A percentile compares a stretch with the other conserved stretches of the same genome.
Evolutionary conservation across 2,113 vertebrate genomes (phyloP).

Genomic region (Perca schrenkii): DNA sequence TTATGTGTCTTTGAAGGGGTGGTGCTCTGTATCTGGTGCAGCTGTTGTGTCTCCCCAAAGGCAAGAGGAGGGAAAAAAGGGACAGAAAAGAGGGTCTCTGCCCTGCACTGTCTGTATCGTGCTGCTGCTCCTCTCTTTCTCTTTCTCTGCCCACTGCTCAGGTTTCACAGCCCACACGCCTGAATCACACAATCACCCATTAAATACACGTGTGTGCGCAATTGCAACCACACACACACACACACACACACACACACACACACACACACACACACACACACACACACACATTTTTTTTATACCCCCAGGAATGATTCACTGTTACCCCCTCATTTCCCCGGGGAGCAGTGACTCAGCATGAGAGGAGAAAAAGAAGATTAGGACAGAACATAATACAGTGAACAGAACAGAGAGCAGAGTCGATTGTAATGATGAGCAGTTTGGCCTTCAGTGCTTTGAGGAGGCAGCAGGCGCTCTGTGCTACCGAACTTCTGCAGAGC

Average conservation of each 20-base stretch:
- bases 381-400: slow-evolving; percentile 51
- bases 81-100: slow-evolving; percentile 51
- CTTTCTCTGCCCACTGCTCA: slow-evolving; percentile 72
- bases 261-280: slow-evolving; percentile 10
- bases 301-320: slow-evolving; percentile 72
- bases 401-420: slow-evolving; percentile 43
- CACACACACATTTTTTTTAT: slow-evolving; percentile 40
- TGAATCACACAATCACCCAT: slow-evolving; percentile 74
- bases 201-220: slow-evolving; percentile 23
- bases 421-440: slow-evolving; percentile 71
- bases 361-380: slow-evolving; percentile 68
- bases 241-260: slow-evolving; percentile 16
- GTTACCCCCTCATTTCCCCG: slow-evolving; percentile 71
- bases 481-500: slow-evolving; percentile 61
- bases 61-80: slow-evolving; percentile 48
- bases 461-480: slow-evolving; percentile 68
- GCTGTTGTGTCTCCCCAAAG: slow-evolving; percentile 69
- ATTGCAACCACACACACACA: slow-evolving; percentile 19
- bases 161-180: slow-evolving; percentile 79
- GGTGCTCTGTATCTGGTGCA: slow-evolving; percentile 56
- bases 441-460: slow-evolving; percentile 76
- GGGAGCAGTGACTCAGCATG: slow-evolving; percentile 78
- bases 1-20: slow-evolving; percentile 29
- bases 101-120: slow-evolving; percentile 42
- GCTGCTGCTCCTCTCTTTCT: slow-evolving; percentile 53